Base-by-base conservation (phyloP, 2,888 invertebrate genomes). In the Balanococcus diminutus region DNA sequence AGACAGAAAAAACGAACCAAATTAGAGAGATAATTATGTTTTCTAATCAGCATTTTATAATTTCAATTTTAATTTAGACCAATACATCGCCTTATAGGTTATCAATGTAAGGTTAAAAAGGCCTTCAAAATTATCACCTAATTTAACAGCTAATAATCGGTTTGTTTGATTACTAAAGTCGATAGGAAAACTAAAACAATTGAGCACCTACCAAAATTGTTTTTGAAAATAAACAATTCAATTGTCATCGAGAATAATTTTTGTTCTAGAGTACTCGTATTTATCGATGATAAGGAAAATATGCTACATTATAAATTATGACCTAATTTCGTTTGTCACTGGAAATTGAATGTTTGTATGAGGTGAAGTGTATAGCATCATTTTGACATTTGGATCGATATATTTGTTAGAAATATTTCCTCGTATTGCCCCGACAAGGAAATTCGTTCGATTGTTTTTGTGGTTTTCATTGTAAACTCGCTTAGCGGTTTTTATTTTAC, bases 71-170 rank as follows among this genome's bases (percentile, higher is more conserved):
- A n/a, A n/a, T 46, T 46, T n/a, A 22, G 56, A 56, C 22, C 2
- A 19, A 9, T 16, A 67, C 28, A 16, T 67, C 5, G 11, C 67
- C 67, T 67, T 56, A 56, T 56, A 67, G 31, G 67, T 67, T 31
- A 67, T 31, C 28, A 25, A 67, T 67, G 67, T 28, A 14, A 67
- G 16, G 67, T 67, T 67, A 16, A 67, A 67, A 67, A n/a, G n/a
- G 8, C 67, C 67, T 67, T 67, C 67, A 31, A 67, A 67, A 67
- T 67, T 67, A 67, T 31, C 56, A 56, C 56, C 22, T 22, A 67
- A 46, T 46, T 46, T 46, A 46, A 11, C 3, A 46, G 14, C 46
- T 46, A 14, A 67, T 31, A n/a, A 51, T 51, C n/a, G 14, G n/a
- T 51, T 51, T 51, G 4, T 8, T 42, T 42, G 14, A 42, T 36